Conservation (phyloP, 2,888 invertebrate species). For the Scelioninae gen. 2 region DNA sequence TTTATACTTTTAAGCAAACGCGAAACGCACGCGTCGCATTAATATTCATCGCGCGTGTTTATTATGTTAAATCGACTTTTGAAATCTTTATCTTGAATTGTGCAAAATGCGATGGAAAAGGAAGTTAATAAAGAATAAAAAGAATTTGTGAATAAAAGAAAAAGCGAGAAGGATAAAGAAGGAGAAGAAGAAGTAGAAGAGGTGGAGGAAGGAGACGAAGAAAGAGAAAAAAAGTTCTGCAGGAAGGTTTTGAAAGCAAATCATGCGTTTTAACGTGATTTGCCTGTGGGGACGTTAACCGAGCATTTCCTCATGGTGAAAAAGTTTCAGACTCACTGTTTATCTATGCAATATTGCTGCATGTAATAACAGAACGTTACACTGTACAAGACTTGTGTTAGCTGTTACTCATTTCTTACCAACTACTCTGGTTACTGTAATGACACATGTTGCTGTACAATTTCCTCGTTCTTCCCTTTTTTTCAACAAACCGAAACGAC, state of each 20-base stretch:
- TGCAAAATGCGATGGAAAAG: not conserved
- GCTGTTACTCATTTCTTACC: slow-evolving; percentile 22
- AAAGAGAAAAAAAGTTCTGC: not conserved
- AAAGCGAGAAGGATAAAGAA: too few relatives aligned
- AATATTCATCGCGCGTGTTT: slow-evolving; percentile 39
- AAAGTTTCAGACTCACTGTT: slow-evolving; percentile 20
- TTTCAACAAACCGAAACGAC: not conserved
- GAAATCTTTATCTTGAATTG: slow-evolving; percentile 23
- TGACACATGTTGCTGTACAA: slow-evolving; percentile 33
- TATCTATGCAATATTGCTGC: slow-evolving; percentile 38
- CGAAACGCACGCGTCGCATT: slow-evolving; percentile 20
- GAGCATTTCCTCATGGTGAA: slow-evolving; percentile 35
- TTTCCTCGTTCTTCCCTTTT: slow-evolving; percentile 23
- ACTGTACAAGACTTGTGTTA: slow-evolving; percentile 11
- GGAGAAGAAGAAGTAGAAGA: not conserved
- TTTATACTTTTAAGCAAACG: slow-evolving; percentile 9
- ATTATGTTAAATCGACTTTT: slow-evolving; percentile 23
- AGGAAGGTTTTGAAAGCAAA: slow-evolving; percentile 24
- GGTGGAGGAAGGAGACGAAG: not conserved
- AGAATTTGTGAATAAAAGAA: too few relatives aligned
- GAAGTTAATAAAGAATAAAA: too few relatives aligned
- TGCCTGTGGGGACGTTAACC: slow-evolving; percentile 38
- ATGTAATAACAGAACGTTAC: slow-evolving; percentile 38
- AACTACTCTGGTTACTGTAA: slow-evolving; percentile 37
- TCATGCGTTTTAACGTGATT: slow-evolving; percentile 37